A percentile compares a stretch with the other conserved stretches of the same genome.
phyloP scores from a whole-genome alignment of 1,140 invertebrate species.

The Bombus soroeensis region DNA sequence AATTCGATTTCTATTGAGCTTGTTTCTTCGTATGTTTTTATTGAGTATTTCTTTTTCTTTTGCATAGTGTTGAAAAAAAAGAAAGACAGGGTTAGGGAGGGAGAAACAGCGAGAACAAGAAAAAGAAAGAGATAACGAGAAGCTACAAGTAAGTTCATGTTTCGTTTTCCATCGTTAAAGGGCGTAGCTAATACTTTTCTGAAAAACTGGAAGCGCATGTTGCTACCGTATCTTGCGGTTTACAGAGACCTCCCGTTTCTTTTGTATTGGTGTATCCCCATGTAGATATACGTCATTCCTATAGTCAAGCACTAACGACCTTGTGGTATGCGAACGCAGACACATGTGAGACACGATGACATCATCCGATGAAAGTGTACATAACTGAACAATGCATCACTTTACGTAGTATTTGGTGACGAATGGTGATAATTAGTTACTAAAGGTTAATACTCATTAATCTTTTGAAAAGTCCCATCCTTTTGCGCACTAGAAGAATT shows the following conservation, averaged over 20 bases:
- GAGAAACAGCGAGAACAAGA: too few species aligned
- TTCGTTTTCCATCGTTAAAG: slow-evolving; percentile 6
- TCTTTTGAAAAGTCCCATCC: background rate
- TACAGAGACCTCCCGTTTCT: slow-evolving; percentile 20
- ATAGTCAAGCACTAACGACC: slow-evolving; percentile 61
- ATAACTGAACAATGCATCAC: slow-evolving; percentile 79
- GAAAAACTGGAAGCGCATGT: slow-evolving; percentile 43
- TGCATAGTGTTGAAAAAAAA: too few species aligned
- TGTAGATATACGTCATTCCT: slow-evolving; percentile 35
- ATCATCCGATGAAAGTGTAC: slow-evolving; percentile 79
- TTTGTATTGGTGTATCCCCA: slow-evolving; percentile 3
- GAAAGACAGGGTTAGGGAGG: too few species aligned
- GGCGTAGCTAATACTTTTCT: slow-evolving; percentile 28
- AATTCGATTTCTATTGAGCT: slow-evolving; percentile 5
- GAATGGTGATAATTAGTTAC: slow-evolving; percentile 26
- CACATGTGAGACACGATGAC: slow-evolving; percentile 71
- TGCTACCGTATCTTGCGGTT: slow-evolving; percentile 36
- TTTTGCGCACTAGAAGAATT: background rate
- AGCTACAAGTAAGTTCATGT: slow-evolving; percentile 20
- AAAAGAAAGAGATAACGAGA: background rate
- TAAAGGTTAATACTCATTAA: background rate
- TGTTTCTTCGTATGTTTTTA: background rate
- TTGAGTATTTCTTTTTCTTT: background rate
- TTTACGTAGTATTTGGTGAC: slow-evolving; percentile 43
- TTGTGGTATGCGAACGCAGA: slow-evolving; percentile 68